These are phyloP conservation scores for Parnassius smintheus DNA, from an alignment of 2,888 invertebrate genomes.

Conservation along the genomic window DNA sequence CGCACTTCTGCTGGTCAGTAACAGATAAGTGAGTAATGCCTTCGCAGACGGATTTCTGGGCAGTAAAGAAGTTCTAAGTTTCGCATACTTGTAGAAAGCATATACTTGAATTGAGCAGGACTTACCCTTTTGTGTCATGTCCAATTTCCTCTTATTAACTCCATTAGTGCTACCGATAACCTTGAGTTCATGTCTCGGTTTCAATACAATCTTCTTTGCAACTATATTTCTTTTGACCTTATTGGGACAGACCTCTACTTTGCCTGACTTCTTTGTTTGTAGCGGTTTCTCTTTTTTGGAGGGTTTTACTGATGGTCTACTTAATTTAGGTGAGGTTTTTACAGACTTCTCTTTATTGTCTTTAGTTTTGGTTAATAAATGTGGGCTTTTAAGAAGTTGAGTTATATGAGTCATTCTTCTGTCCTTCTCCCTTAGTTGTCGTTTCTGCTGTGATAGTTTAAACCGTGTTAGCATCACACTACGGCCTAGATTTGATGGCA, in stretches of 20 bases:
- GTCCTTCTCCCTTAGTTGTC: conserved; percentile 22
- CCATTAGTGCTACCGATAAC: conserved; percentile 45
- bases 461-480: conserved; percentile 27
- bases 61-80: too few relatives aligned
- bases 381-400: not conserved
- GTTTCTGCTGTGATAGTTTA: conserved; percentile 27
- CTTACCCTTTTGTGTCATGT: conserved; percentile 50
- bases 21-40: too few relatives aligned
- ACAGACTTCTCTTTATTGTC: conserved; percentile 23
- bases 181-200: conserved; percentile 49
- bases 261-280: conserved; percentile 12
- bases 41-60: too few relatives aligned
- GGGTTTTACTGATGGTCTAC: not conserved
- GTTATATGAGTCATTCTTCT: conserved; percentile 22
- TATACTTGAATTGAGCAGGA: not conserved
- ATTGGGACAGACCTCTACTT: conserved; percentile 51
- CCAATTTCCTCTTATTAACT: conserved; percentile 49
- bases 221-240: conserved; percentile 44
- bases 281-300: conserved; percentile 8
- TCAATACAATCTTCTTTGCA: conserved; percentile 47
- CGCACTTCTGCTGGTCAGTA: too few relatives aligned
- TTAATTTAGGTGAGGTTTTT: not conserved
- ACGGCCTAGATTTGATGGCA: not conserved
- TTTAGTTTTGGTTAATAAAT: not conserved
- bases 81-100: too few relatives aligned